Percentiles rank a stretch among this genome's conserved stretches.
These are phyloP conservation scores for Cacajao melanocephalus DNA, from an alignment of 2,797 vertebrate species.

Conservation along the genomic window DNA sequence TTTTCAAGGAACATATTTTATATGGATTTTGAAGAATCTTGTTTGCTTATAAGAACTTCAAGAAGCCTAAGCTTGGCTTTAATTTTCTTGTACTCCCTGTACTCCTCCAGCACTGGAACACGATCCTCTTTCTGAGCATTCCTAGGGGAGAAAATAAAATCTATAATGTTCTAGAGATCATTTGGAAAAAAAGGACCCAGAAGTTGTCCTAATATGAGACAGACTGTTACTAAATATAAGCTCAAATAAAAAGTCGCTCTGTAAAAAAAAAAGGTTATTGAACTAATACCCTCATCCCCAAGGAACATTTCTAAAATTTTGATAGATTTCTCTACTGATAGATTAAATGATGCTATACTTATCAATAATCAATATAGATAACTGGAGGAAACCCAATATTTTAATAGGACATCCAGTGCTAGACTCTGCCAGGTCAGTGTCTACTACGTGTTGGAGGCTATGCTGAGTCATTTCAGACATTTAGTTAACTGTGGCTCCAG, in stretches of 20 bases:
- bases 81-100: slow-evolving; percentile 97
- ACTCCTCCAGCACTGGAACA: slow-evolving; percentile 94
- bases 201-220: slow-evolving; percentile 23
- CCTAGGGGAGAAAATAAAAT: slow-evolving; percentile 82
- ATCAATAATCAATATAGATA: neutral
- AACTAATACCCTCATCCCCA: neutral
- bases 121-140: slow-evolving; percentile 97
- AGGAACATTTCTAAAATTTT: slow-evolving; percentile 35
- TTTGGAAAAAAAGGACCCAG: neutral
- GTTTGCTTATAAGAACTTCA: slow-evolving; percentile 99
- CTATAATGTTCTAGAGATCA: slow-evolving; percentile 18
- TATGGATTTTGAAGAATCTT: slow-evolving; percentile 98
- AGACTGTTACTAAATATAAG: slow-evolving; percentile 32
- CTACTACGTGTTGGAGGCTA: neutral
- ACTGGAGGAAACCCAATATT: neutral
- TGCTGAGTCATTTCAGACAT: neutral
- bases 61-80: slow-evolving; percentile 97
- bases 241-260: slow-evolving; percentile 29
- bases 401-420: neutral
- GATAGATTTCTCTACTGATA: neutral
- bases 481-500: slow-evolving; percentile 18
- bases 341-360: slow-evolving; percentile 32
- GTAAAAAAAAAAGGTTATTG: neutral
- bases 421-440: neutral
- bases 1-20: slow-evolving; percentile 83